A percentile compares a stretch with the other conserved stretches of the same genome.
These are phyloP conservation scores for Steinernema feltiae DNA, from an alignment of 1,140 invertebrate genomes.

Conservation along the genomic window DNA sequence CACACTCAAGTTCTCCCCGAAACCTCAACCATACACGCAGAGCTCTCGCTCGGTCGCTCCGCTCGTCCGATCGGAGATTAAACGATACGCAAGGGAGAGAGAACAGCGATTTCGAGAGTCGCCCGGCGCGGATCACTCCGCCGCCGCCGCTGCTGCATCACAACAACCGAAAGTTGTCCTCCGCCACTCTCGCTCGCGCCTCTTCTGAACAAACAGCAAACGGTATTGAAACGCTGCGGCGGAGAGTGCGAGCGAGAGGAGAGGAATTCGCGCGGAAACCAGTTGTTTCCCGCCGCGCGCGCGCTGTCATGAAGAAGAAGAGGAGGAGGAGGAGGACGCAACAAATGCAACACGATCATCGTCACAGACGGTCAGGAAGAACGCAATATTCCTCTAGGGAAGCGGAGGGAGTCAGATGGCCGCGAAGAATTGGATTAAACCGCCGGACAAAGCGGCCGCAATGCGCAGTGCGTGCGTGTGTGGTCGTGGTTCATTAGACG, in stretches of 20 bases:
- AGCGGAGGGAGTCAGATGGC: neutral
- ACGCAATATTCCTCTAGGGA: neutral
- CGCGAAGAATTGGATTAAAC: neutral
- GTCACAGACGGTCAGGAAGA: too few species aligned
- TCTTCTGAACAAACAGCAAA: slow-evolving; percentile 3
- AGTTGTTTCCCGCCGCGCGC: neutral
- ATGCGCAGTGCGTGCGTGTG: neutral
- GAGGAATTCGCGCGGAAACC: neutral
- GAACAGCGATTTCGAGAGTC: neutral
- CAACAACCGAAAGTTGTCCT: neutral
- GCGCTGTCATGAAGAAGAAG: neutral
- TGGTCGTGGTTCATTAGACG: neutral
- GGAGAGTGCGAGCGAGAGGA: neutral
- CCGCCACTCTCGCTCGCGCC: neutral
- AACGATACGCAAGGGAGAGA: neutral
- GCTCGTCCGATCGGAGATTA: too few species aligned
- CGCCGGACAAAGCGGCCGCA: neutral
- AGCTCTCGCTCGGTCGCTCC: too few species aligned
- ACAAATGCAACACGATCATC: too few species aligned
- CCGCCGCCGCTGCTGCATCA: neutral
- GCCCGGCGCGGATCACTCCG: neutral
- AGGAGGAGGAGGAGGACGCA: neutral
- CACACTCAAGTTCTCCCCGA: too few species aligned
- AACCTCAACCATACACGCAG: too few species aligned
- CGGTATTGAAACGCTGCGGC: neutral